Base-by-base conservation (phyloP, 2,888 invertebrate species). In the Drosophila leonis region DNA sequence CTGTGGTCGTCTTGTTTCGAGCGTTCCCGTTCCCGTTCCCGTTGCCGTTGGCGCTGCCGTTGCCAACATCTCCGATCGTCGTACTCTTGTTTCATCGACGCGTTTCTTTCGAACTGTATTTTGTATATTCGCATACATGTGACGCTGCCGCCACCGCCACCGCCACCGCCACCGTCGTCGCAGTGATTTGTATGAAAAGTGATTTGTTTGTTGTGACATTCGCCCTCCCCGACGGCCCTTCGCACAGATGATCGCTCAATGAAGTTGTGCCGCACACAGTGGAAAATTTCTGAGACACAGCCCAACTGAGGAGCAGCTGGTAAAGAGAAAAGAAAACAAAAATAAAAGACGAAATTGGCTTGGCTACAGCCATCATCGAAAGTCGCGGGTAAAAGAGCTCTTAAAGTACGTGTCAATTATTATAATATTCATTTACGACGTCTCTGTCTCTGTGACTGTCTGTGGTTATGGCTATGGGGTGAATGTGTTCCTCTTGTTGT, bases 401-500 rank as follows among this genome's bases (percentile, higher is more conserved):
- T 69, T 67, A 52, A 88, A 88, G 84, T 86, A 84, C 84, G 84
- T 84, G 84, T 86, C 84, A 84, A 88, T 85, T 88, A 83, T 85
- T 85, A 80, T 83, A 31, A 82, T 65, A 72, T 64, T 66, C 69
- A 70, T 72, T 70, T 72, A 55, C 65, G 80, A 62, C 29, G 49
- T 18, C 31, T 31, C 10, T 10, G 9, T 29, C 46, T 31, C 29
- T 29, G n/a, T n/a, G n/a, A n/a, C 15, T 7, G 29, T 12, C 29
- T 48, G 29, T n/a, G 49, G 60, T 39, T 54, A 9, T 49, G 31
- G 18, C 12, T 33, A 31, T 33, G 33, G 27, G 29, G n/a, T 27
- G 31, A 42, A 35, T 24, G 39, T 35, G 41, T 41, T 31, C 37
- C 44, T 20, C 18, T 42, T 42, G 42, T 75, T 33, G 33, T 41